Base-by-base conservation (phyloP, 2,113 vertebrate species). In the Nymphicus hollandicus region DNA sequence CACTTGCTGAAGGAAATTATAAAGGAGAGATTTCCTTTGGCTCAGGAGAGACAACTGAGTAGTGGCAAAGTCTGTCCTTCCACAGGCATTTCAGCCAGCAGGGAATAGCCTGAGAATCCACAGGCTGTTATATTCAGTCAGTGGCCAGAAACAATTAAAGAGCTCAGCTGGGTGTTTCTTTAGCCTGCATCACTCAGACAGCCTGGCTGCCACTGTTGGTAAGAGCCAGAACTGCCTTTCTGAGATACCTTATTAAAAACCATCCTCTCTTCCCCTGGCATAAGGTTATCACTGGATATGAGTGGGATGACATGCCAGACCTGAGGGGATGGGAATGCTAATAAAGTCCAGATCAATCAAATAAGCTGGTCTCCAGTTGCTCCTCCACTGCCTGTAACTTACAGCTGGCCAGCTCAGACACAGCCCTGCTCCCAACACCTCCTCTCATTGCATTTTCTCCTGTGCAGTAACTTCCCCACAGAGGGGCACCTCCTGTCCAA, bases 21-120 rank as follows among this genome's bases (percentile, higher is more conserved):
- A 86, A 87, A 79, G 41, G 24, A 85, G 55, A 90, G 35, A 95
- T 86, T 91, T 95, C 82, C 76, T 90, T 89, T 93, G 64, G 79
- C 68, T 95, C 76, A 39, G 58, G 66, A 82, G 53, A 89, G 19
- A 49, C 0, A 1, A 66, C 79, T 82, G 70, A 76, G 35, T 39
- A 82, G 78, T 2, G 0, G 41, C 31, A 85, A 74, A 72, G 56
- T 72, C 91, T 89, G 52, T 61, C 68, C 43, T 93, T 85, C 68
- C 7, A 12, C 56, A 65, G 58, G n/a, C 81, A 43, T 80, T 65
- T 64, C 92, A 82, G 81, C 61, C 78, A 86, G 85, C 66, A 83
- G 66, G 46, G 90, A 91, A 55, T 29, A 91, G 72, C 35, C 85
- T 63, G 70, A 73, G 55, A 91, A 73, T 86, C 58, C 79, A 60